Conservation (phyloP, 92 coral and sea anemone species). For the Heteractis magnifica region DNA sequence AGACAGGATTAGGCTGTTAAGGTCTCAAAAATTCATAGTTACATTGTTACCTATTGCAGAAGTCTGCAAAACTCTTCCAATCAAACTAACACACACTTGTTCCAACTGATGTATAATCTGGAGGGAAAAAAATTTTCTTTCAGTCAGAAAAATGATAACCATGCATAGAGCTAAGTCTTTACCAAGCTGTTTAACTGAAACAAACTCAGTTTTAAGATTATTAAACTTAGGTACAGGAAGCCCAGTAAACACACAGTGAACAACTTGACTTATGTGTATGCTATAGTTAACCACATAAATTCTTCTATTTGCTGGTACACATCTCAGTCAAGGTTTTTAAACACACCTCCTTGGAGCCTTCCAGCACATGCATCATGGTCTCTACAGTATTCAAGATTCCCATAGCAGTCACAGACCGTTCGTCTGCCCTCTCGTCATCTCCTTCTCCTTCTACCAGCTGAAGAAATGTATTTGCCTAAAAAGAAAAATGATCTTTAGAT, state of each 20-base stretch:
- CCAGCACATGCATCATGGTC: conserved; percentile 92
- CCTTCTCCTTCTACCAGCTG: conserved; percentile 84
- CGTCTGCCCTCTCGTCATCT: conserved; percentile 71
- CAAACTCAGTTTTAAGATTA: too few relatives aligned
- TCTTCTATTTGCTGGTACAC: too few relatives aligned
- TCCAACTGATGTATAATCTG: conserved; percentile 84
- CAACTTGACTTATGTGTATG: too few relatives aligned
- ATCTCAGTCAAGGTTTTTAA: not conserved
- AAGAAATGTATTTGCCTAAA: conserved; percentile 81
- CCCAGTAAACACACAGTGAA: too few relatives aligned
- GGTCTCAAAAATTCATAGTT: too few relatives aligned
- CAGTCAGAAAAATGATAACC: not conserved
- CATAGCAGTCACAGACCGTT: conserved; percentile 95
- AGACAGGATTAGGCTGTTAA: not conserved
- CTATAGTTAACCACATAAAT: too few relatives aligned
- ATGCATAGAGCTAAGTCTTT: too few relatives aligned
- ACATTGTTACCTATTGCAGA: conserved; percentile 67
- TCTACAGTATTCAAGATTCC: conserved; percentile 92
- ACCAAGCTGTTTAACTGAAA: too few relatives aligned
- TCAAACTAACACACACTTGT: conserved; percentile 72
- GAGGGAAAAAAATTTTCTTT: not conserved
- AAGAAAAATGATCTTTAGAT: not conserved
- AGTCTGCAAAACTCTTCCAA: conserved; percentile 83
- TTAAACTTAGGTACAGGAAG: too few relatives aligned
- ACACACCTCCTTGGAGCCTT: conserved; percentile 85